Conservation (phyloP, 2,113 vertebrate species). For the Danio rerio region GRCz12tu NC_133186.1:39777501-39778000, state of each 20-base stretch:
- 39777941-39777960: constrained; percentile 73
- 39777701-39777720: constrained; percentile 84
- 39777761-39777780: constrained; percentile 85
- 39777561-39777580: too few species aligned
- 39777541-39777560: too few species aligned
- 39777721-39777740: constrained; percentile 86
- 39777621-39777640: neutral
- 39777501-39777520: too few species aligned
- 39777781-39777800: constrained; percentile 82
- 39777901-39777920: constrained; percentile 84
- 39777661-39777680: constrained; percentile 81
- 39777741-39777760: constrained; percentile 91
- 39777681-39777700: constrained; percentile 80
- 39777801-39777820: constrained; percentile 92
- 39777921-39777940: constrained; percentile 83
- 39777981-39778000: constrained; percentile 78
- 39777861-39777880: constrained; percentile 87
- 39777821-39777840: constrained; percentile 75
- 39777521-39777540: too few species aligned
- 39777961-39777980: constrained; percentile 79
- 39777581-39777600: constrained; percentile 2
- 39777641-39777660: constrained; percentile 82
- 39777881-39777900: constrained; percentile 70
- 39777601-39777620: neutral
- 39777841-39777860: constrained; percentile 88